Evolutionary conservation across 2,888 invertebrate genomes (phyloP).

Genomic region (Oscheius sp.): DNA sequence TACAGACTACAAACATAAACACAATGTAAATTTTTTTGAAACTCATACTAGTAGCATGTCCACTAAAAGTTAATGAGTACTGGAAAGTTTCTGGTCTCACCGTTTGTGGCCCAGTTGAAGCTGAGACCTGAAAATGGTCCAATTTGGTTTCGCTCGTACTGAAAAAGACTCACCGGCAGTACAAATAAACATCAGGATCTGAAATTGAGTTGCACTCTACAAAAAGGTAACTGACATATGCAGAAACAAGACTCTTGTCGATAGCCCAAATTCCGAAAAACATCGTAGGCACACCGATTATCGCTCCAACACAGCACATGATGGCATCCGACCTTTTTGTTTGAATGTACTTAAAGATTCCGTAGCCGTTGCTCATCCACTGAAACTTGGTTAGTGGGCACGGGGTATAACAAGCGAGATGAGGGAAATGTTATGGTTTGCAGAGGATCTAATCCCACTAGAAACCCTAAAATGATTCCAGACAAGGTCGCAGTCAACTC

Average conservation of each 20-base stretch:
- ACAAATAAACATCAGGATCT: slow-evolving; percentile 76
- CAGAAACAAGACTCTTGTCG: slow-evolving; percentile 71
- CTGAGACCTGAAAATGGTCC: slow-evolving; percentile 80
- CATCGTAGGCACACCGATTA: slow-evolving; percentile 87
- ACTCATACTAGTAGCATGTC: slow-evolving; percentile 83
- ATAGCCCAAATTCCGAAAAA: slow-evolving; percentile 84
- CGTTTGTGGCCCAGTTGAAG: slow-evolving; percentile 95
- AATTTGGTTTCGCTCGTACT: no score
- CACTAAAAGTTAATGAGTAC: slow-evolving; percentile 76
- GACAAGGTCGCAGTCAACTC: background rate
- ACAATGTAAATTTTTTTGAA: slow-evolving; percentile 76
- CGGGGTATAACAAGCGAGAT: slow-evolving; percentile 8
- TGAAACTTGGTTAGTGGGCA: slow-evolving; percentile 18
- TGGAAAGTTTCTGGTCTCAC: no score
- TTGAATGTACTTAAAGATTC: slow-evolving; percentile 49
- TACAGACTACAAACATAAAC: slow-evolving; percentile 85
- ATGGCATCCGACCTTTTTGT: slow-evolving; percentile 75
- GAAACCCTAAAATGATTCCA: background rate
- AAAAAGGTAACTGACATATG: slow-evolving; percentile 36
- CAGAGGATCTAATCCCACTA: no score
- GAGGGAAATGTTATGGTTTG: no score
- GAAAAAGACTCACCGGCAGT: slow-evolving; percentile 73
- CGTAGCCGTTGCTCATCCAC: slow-evolving; percentile 39
- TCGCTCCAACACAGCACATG: slow-evolving; percentile 89
- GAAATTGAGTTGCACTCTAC: slow-evolving; percentile 50